phyloP scores from a whole-genome alignment of 2,797 vertebrate species.

The Discoglossus pictus region DNA sequence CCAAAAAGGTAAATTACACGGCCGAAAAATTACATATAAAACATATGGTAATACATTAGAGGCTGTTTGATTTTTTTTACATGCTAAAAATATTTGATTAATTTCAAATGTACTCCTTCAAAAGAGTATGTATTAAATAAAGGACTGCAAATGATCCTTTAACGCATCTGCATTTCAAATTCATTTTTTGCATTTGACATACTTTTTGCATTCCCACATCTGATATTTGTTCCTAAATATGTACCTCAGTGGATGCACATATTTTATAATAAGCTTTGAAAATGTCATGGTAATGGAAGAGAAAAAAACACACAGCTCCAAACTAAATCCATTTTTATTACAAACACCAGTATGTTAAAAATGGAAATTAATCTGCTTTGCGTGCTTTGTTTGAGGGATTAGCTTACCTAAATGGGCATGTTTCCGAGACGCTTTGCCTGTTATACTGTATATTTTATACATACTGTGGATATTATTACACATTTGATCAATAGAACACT shows the following conservation, averaged over 20 bases:
- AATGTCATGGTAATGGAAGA: neutral
- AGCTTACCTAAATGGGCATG: neutral
- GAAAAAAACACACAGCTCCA: neutral
- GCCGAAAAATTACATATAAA: too few species aligned
- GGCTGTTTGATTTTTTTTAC: too few species aligned
- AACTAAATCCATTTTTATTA: slow-evolving; percentile 27
- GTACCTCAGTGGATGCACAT: neutral
- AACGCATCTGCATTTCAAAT: too few species aligned
- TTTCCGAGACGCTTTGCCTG: slow-evolving; percentile 8
- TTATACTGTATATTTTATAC: slow-evolving; percentile 18
- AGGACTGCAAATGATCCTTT: too few species aligned
- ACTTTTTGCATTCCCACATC: too few species aligned
- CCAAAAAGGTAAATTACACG: too few species aligned
- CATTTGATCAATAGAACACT: neutral
- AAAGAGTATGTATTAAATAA: too few species aligned
- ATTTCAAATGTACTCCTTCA: too few species aligned
- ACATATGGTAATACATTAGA: too few species aligned
- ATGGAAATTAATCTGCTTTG: slow-evolving; percentile 20
- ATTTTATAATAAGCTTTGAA: neutral
- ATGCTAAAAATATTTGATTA: too few species aligned
- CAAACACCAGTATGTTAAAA: slow-evolving; percentile 10
- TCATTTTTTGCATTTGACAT: too few species aligned
- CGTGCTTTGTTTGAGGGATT: neutral
- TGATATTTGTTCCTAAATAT: too few species aligned
- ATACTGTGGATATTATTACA: slow-evolving; percentile 2